phyloP scores from a whole-genome alignment of 2,888 invertebrate species.

The Oscheius onirici region DNA sequence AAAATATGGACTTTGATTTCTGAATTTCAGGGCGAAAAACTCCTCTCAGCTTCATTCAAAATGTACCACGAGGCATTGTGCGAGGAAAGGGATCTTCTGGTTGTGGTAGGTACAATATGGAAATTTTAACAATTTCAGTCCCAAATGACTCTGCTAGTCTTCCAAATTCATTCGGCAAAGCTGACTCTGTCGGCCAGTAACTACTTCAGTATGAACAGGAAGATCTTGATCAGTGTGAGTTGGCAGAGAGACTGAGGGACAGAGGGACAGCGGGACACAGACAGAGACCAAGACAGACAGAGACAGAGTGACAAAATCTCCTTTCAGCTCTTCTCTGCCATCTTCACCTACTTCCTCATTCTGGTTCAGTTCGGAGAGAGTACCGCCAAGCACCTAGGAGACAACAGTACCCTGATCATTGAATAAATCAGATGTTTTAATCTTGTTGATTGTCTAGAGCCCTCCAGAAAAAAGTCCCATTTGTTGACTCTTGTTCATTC shows the following conservation, averaged over 20 bases:
- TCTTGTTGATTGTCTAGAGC: too few relatives aligned
- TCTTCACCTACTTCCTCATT: conserved; percentile 56
- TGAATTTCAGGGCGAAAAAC: conserved; percentile 42
- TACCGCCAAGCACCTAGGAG: not conserved
- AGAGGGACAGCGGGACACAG: too few relatives aligned
- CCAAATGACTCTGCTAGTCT: conserved; percentile 54
- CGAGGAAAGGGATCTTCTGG: conserved; percentile 45
- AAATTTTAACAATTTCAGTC: conserved; percentile 34
- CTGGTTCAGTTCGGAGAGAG: conserved; percentile 32
- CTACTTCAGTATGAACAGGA: conserved; percentile 53
- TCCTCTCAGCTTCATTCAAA: conserved; percentile 42
- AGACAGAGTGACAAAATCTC: too few relatives aligned
- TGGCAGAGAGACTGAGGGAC: not conserved
- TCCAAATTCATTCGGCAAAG: conserved; percentile 54
- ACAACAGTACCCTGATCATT: too few relatives aligned
- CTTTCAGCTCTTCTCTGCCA: conserved; percentile 53
- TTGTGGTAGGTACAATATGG: conserved; percentile 35
- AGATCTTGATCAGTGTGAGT: conserved; percentile 47
- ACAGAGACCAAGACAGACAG: too few relatives aligned
- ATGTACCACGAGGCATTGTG: conserved; percentile 52
- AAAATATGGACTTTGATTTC: not conserved
- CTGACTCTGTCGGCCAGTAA: conserved; percentile 52
- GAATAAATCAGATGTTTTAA: too few relatives aligned
- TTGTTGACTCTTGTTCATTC: not conserved
- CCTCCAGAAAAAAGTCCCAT: not conserved